These are phyloP conservation scores for Helogale parvula DNA, from an alignment of 2,113 vertebrate species.

Conservation along the genomic window DNA sequence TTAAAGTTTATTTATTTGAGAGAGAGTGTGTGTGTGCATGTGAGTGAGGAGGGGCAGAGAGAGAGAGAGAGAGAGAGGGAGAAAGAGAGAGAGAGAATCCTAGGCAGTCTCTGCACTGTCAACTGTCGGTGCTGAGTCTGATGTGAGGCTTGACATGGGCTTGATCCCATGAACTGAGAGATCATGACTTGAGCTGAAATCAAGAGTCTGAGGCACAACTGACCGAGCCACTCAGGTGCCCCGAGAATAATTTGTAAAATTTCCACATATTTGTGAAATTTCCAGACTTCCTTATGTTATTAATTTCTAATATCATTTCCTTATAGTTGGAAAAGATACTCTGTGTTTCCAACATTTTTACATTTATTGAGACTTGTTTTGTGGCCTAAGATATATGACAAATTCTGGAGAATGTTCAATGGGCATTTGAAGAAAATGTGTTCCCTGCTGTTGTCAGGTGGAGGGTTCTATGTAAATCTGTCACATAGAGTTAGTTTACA, in stretches of 20 bases:
- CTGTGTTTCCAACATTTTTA: neutral
- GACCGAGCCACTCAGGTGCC: too few relatives aligned
- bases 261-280: neutral
- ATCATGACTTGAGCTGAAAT: too few relatives aligned
- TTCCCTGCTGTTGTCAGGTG: neutral
- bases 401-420: neutral
- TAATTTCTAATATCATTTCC: neutral
- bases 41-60: too few relatives aligned
- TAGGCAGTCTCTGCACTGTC: too few relatives aligned
- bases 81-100: too few relatives aligned
- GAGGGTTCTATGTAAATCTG: neutral
- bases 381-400: neutral
- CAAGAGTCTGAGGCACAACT: too few relatives aligned
- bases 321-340: neutral
- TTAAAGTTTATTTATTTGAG: too few relatives aligned
- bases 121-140: too few relatives aligned
- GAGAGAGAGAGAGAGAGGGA: too few relatives aligned
- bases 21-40: rapidly evolving
- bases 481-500: neutral
- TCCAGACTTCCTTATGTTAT: neutral
- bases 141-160: too few relatives aligned
- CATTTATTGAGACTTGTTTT: neutral
- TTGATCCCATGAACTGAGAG: too few relatives aligned
- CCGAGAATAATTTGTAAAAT: neutral
- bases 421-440: neutral